A percentile compares a stretch with the other conserved stretches of the same genome.
Conservation (phyloP, 2,797 vertebrate genomes). For the Monodelphis domestica region DNA sequence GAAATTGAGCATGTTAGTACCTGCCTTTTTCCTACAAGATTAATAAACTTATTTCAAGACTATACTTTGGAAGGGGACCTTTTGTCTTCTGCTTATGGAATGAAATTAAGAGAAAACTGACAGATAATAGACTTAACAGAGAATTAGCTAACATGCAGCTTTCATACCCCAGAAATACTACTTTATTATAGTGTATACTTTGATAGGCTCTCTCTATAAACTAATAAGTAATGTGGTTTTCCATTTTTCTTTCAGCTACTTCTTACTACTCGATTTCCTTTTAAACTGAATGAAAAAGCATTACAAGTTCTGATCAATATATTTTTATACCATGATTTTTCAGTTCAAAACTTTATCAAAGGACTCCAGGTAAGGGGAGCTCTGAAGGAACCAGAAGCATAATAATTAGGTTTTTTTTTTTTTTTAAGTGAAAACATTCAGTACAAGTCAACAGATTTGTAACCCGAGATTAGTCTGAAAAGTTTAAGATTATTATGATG, state of each 20-base stretch:
- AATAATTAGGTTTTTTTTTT: constrained; percentile 11
- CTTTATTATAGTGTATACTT: constrained; percentile 9
- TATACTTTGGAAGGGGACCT: constrained; percentile 24
- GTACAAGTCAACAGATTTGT: constrained; percentile 47
- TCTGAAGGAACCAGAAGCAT: constrained; percentile 49
- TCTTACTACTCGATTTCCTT: constrained; percentile 90
- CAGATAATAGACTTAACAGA: constrained; percentile 28
- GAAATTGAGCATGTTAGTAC: background rate
- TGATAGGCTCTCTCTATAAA: constrained; percentile 37
- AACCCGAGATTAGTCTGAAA: constrained; percentile 19
- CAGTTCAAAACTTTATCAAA: constrained; percentile 97
- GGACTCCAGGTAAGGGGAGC: constrained; percentile 92
- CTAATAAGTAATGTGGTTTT: constrained; percentile 33
- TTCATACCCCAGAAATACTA: constrained; percentile 22
- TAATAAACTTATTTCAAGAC: constrained; percentile 3
- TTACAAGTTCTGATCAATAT: constrained; percentile 94
- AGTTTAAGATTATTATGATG: constrained; percentile 51
- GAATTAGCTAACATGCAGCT: background rate
- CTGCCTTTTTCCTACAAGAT: background rate
- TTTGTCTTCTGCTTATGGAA: constrained; percentile 11
- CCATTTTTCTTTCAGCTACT: constrained; percentile 88
- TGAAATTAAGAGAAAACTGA: constrained; percentile 46
- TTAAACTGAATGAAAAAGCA: constrained; percentile 93
- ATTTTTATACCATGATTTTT: constrained; percentile 98
- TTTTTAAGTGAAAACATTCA: constrained; percentile 36